These are phyloP conservation scores for Nudaria mundana DNA, from an alignment of 2,888 invertebrate genomes.

Conservation along the genomic window DNA sequence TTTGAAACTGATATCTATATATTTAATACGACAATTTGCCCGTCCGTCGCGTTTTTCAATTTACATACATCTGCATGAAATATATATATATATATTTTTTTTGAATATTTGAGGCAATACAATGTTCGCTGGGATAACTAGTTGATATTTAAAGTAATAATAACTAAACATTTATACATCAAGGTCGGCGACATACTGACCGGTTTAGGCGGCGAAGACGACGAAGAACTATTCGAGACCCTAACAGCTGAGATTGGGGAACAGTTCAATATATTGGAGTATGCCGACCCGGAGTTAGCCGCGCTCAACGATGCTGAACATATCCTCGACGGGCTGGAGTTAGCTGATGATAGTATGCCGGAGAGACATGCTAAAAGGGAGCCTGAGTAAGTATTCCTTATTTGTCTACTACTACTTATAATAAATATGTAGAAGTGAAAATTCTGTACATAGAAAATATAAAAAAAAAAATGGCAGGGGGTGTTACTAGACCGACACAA, in stretches of 20 bases:
- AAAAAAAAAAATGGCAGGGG: too few relatives aligned
- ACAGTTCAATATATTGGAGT: conserved; percentile 97
- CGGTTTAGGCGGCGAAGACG: conserved; percentile 92
- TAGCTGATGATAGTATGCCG: conserved; percentile 88
- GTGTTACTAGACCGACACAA: too few relatives aligned
- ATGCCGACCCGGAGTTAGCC: conserved; percentile 96
- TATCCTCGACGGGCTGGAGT: conserved; percentile 91
- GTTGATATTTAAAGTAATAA: background rate
- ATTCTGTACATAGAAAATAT: too few relatives aligned
- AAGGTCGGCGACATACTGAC: conserved; percentile 89
- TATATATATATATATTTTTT: too few relatives aligned
- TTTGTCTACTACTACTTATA: too few relatives aligned
- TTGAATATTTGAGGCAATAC: too few relatives aligned
- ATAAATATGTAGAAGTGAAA: too few relatives aligned
- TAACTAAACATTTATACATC: background rate
- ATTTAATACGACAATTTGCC: too few relatives aligned
- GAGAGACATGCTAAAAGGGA: conserved; percentile 81
- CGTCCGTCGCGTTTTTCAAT: too few relatives aligned
- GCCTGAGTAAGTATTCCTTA: conserved; percentile 54
- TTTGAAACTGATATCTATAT: too few relatives aligned
- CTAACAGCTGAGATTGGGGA: conserved; percentile 92
- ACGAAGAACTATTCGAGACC: conserved; percentile 89
- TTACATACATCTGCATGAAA: too few relatives aligned
- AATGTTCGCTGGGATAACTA: too few relatives aligned
- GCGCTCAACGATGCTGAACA: conserved; percentile 90